Base-by-base conservation (phyloP, 2,113 vertebrate genomes). In the Eudyptes chrysolophus region DNA sequence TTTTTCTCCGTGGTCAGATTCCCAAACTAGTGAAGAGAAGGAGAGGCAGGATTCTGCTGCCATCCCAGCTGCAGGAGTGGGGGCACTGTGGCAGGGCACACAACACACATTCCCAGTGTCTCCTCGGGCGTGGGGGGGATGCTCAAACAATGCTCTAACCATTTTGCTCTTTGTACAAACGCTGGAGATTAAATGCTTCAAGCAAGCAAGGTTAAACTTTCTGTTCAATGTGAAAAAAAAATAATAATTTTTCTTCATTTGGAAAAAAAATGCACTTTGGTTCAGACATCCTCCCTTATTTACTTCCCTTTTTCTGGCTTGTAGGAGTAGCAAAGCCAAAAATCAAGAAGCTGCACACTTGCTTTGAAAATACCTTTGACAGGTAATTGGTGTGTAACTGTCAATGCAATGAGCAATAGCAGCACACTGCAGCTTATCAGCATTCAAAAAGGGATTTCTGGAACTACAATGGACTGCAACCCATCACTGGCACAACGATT, bases 311-410 rank as follows among this genome's bases (percentile, higher is more conserved):
- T 69, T 90, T 79, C 81, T 87, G 48, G 16, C 55, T 69, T 79
- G 9, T 26, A 32, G 36, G 21, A 92, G 48, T 22, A 89, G 58
- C 32, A 62, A 87, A 71, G 57, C 18, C 18, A 85, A 97, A 89
- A 92, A 52, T 36, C 58, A 92, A 77, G 66, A 80, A 90, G 20
- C 34, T 68, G 29, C 38, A 52, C 5, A 9, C 55, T 74, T 66
- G 42, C 68, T 87, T 61, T 81, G 69, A 90, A 90, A 95, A 79
- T 29, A 87, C 29, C 19, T 94, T 78, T 94, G 90, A 90, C 64
- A 64, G 72, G 65, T 91, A 94, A 71, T 71, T 84, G 82, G 26
- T 61, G 38, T 51, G 36, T 40, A 90, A 70, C 51, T 72, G 65
- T 49, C 92, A 66, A 30, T 34, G 55, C 40, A 60, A 36, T 1